Evolutionary conservation across 2,888 invertebrate species (phyloP).

Genomic region (Erebia epiphron): DNA sequence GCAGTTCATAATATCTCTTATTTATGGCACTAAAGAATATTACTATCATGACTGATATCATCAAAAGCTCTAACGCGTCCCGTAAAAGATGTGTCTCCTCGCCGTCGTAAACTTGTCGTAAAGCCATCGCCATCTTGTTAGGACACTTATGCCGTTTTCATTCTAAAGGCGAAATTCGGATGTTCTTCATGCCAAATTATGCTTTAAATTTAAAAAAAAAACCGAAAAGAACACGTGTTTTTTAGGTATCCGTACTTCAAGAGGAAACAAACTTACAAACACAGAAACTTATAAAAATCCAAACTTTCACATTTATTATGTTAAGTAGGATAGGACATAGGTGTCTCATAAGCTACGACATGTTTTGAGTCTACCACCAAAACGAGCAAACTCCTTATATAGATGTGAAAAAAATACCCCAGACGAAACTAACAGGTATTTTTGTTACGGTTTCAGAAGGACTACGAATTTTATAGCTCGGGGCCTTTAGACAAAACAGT

Average conservation of each 20-base stretch:
- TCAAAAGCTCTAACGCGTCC: slow-evolving; percentile 1
- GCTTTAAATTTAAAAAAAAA: neutral
- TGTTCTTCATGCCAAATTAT: neutral
- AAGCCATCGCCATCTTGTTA: slow-evolving; percentile 1
- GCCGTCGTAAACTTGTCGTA: slow-evolving; percentile 16
- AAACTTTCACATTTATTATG: too few relatives aligned
- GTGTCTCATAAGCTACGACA: too few relatives aligned
- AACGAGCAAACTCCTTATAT: too few relatives aligned
- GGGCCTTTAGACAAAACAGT: neutral
- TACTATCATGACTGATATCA: slow-evolving; percentile 13
- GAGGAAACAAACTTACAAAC: too few relatives aligned
- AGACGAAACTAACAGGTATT: neutral
- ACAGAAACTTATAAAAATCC: too few relatives aligned
- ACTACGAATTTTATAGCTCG: neutral
- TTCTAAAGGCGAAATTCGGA: neutral
- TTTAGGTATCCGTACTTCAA: too few relatives aligned
- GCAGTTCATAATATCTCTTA: slow-evolving; percentile 1
- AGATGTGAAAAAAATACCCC: too few relatives aligned
- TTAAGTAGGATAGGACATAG: too few relatives aligned
- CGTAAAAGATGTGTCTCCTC: slow-evolving; percentile 5
- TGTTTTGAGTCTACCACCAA: too few relatives aligned
- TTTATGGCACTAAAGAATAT: slow-evolving; percentile 9
- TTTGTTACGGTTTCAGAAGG: neutral
- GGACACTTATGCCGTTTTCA: neutral
- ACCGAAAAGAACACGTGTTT: too few relatives aligned